Percentiles rank a stretch among this genome's conserved stretches.
Evolutionary conservation across 2,888 invertebrate genomes (phyloP).

Genomic region (Papilio protenor): DNA sequence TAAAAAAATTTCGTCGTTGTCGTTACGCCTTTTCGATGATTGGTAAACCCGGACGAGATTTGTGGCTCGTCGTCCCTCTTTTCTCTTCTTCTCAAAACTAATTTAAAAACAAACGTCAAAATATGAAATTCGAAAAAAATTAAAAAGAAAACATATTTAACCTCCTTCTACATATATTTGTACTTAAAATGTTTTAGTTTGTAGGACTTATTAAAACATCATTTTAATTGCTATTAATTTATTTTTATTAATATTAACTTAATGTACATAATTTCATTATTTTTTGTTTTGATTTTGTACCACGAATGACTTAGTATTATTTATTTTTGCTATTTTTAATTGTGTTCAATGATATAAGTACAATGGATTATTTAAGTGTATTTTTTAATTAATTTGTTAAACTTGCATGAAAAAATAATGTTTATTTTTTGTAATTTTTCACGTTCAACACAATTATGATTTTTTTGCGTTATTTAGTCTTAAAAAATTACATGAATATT

Average conservation of each 20-base stretch:
- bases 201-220: background rate
- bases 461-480: background rate
- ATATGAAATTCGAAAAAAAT: no score
- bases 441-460: background rate
- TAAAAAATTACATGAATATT: background rate
- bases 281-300: background rate
- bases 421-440: slow-evolving; percentile 16
- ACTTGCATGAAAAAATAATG: slow-evolving; percentile 36
- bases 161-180: no score
- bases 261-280: background rate
- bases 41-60: no score
- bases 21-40: no score
- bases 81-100: no score
- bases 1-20: no score
- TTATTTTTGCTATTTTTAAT: background rate
- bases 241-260: background rate
- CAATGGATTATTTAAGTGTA: slow-evolving; percentile 14
- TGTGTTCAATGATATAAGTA: slow-evolving; percentile 25
- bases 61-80: no score
- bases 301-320: background rate
- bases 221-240: background rate
- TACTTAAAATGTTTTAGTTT: slow-evolving; percentile 5
- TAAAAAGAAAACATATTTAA: no score
- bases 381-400: slow-evolving; percentile 15
- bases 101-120: no score